Evolutionary conservation across 92 coral and sea anemone species (phyloP).

Genomic region (Bergia puertoricense): DNA sequence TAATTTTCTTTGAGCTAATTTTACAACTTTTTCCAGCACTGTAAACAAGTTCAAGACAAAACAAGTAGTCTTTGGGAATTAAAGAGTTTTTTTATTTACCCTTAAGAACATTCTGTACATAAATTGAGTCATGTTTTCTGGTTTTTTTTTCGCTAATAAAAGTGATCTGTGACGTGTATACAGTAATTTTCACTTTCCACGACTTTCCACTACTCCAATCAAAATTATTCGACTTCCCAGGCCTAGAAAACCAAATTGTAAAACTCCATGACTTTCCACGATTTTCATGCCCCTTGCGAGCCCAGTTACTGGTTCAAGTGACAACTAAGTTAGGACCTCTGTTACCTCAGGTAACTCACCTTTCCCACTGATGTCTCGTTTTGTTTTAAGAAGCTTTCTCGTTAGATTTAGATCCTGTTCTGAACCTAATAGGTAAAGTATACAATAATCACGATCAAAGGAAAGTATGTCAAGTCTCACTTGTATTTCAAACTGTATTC

Average conservation of each 20-base stretch:
- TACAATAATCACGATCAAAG: not conserved
- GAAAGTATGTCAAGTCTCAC: not conserved
- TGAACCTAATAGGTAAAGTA: constrained; percentile 60
- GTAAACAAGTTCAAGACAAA: not conserved
- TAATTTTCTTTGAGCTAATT: no score
- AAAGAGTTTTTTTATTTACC: no score
- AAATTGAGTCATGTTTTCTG: no score
- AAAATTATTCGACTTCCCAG: not conserved
- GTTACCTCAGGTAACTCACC: constrained; percentile 44
- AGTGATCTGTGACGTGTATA: no score
- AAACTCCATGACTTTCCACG: not conserved
- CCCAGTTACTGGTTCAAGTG: not conserved
- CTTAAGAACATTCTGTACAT: no score
- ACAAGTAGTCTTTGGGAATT: not conserved
- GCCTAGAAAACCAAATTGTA: not conserved
- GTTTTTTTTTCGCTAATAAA: no score
- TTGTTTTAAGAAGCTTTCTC: constrained; percentile 83
- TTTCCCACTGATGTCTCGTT: constrained; percentile 92
- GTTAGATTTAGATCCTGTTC: constrained; percentile 92
- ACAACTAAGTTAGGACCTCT: not conserved
- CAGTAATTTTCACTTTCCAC: no score
- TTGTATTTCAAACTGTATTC: not conserved
- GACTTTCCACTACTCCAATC: not conserved
- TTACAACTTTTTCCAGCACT: no score
- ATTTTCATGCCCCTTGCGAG: no score